A percentile compares a stretch with the other conserved stretches of the same genome.
These are phyloP conservation scores for Platycheirus rosarum DNA, from an alignment of 2,888 invertebrate genomes.

Conservation along the genomic window DNA sequence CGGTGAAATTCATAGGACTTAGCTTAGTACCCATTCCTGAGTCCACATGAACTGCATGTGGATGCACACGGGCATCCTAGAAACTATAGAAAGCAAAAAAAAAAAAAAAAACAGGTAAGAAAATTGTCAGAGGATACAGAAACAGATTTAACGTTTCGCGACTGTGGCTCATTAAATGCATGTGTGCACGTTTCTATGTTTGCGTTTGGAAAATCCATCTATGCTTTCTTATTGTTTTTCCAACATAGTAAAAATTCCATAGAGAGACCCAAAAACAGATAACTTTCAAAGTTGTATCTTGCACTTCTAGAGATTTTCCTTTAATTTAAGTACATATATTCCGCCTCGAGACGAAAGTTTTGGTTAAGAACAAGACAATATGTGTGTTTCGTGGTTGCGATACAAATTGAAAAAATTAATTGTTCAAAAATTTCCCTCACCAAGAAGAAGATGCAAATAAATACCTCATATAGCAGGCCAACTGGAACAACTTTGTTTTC, in stretches of 20 bases:
- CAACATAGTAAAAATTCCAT: conserved; percentile 3
- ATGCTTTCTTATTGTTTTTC: neutral
- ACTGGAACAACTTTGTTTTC: too few relatives aligned
- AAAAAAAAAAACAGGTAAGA: too few relatives aligned
- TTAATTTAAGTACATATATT: conserved; percentile 46
- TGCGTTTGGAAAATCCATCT: conserved; percentile 31
- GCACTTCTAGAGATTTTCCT: conserved; percentile 41
- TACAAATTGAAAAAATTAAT: conserved; percentile 42
- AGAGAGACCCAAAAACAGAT: conserved; percentile 15
- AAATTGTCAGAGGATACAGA: conserved; percentile 33
- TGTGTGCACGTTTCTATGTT: conserved; percentile 33
- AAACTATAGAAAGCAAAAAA: neutral
- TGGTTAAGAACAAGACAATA: conserved; percentile 1
- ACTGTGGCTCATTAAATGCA: conserved; percentile 55
- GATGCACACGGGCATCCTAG: neutral
- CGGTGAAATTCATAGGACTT: conserved; percentile 18
- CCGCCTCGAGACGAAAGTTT: conserved; percentile 24
- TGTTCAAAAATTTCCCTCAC: neutral
- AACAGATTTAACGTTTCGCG: conserved; percentile 59
- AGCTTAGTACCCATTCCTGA: neutral
- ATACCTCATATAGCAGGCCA: too few relatives aligned
- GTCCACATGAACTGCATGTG: neutral
- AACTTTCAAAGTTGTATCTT: conserved; percentile 44
- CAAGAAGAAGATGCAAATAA: neutral
- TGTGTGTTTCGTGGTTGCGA: conserved; percentile 11